These are phyloP conservation scores for Plestiodon gilberti DNA, from an alignment of 2,113 vertebrate species.

Conservation along the genomic window DNA sequence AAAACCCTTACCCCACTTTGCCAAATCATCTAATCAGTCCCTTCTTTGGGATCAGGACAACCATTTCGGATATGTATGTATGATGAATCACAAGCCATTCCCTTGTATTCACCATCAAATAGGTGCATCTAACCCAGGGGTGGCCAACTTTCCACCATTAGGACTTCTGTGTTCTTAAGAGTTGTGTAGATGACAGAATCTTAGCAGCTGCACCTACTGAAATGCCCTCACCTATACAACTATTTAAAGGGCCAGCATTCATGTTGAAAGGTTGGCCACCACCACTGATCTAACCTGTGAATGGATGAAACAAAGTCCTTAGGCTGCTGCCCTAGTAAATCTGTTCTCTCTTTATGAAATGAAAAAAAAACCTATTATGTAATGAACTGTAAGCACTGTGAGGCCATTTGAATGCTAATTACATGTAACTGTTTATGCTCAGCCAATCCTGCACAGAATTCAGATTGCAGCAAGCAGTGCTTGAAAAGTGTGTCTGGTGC, in stretches of 20 bases:
- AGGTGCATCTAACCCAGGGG: too few species aligned
- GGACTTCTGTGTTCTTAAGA: too few species aligned
- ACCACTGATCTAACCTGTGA: too few species aligned
- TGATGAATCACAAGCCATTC: background rate
- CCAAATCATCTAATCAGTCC: background rate
- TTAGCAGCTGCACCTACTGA: too few species aligned
- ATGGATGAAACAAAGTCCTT: background rate
- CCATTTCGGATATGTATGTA: background rate
- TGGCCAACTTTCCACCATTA: too few species aligned
- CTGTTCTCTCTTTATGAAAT: background rate
- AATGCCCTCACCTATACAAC: too few species aligned
- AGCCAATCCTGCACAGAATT: background rate
- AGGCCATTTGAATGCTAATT: constrained; percentile 21
- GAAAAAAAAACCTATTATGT: constrained; percentile 17
- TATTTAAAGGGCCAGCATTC: too few species aligned
- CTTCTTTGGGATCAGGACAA: background rate
- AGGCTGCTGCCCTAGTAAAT: background rate
- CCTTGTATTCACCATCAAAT: background rate
- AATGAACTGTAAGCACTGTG: background rate
- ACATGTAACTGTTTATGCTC: background rate
- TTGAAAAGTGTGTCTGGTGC: background rate
- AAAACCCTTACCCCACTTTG: too few species aligned
- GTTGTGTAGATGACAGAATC: too few species aligned
- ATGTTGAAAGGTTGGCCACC: too few species aligned
- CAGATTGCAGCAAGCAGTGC: background rate